phyloP scores from a whole-genome alignment of 1,140 invertebrate species.

The Macrobrachium nipponense region DNA sequence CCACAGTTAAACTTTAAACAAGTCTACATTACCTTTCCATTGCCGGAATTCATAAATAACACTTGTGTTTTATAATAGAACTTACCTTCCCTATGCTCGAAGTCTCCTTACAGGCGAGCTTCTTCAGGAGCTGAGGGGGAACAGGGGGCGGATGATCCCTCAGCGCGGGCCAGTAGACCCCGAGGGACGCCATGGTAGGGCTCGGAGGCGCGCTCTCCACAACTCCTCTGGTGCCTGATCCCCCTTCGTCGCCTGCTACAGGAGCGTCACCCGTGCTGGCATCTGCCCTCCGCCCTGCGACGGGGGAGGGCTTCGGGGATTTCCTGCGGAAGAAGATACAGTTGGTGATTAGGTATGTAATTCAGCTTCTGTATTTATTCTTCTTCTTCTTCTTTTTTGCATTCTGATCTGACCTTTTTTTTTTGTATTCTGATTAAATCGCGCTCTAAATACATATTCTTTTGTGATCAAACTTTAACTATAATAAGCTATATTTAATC shows the following conservation, averaged over 20 bases:
- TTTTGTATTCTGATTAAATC: too few relatives aligned
- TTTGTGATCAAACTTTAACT: too few relatives aligned
- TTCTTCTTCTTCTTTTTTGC: too few relatives aligned
- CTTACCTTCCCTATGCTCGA: constrained; percentile 62
- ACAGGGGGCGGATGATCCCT: constrained; percentile 63
- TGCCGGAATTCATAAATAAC: neutral
- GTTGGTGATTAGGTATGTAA: neutral
- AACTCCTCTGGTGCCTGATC: neutral
- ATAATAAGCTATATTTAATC: too few relatives aligned
- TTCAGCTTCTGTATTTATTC: neutral
- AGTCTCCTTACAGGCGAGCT: constrained; percentile 61
- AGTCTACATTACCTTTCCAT: neutral
- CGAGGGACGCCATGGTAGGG: constrained; percentile 1
- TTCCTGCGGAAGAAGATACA: constrained; percentile 5
- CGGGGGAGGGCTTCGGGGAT: constrained; percentile 40
- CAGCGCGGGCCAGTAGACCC: constrained; percentile 61
- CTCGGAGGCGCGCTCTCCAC: neutral
- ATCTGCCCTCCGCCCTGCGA: constrained; percentile 27
- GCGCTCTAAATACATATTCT: too few relatives aligned
- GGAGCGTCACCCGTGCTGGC: neutral
- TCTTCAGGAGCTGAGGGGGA: constrained; percentile 63
- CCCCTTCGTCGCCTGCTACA: neutral
- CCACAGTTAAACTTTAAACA: too few relatives aligned
- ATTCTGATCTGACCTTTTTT: too few relatives aligned
- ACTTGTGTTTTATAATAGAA: neutral